Conservation (phyloP, 2,888 invertebrate genomes). For the Drosophila tanythrix region DNA sequence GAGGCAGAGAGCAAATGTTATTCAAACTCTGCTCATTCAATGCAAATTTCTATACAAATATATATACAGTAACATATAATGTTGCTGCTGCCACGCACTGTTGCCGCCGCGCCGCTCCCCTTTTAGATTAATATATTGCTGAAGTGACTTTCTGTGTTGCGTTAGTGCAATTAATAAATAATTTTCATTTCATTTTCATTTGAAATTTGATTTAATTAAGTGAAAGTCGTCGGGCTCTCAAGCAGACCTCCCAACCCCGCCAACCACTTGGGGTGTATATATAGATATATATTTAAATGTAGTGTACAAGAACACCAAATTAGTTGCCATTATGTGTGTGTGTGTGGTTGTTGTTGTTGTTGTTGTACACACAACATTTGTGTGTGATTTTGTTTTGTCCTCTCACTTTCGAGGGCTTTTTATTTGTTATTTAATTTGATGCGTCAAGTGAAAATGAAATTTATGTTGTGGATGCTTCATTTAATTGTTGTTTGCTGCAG, state of each 20-base stretch:
- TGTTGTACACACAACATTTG: constrained; percentile 16
- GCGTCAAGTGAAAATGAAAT: constrained; percentile 77
- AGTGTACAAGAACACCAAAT: constrained; percentile 69
- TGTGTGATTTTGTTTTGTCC: constrained; percentile 31
- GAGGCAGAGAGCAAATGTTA: constrained; percentile 46
- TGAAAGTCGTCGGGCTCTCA: constrained; percentile 58
- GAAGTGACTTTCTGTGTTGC: constrained; percentile 44
- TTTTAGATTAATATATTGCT: not conserved
- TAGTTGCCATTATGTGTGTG: constrained; percentile 62
- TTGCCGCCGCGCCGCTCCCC: not conserved
- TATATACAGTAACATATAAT: not conserved
- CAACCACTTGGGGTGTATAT: constrained; percentile 2
- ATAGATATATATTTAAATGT: constrained; percentile 12
- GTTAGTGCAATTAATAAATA: constrained; percentile 70
- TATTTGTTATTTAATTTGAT: constrained; percentile 73
- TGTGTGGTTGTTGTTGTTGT: constrained; percentile 19
- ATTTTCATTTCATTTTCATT: constrained; percentile 80
- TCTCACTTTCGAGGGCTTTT: constrained; percentile 32
- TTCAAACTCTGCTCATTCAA: constrained; percentile 50
- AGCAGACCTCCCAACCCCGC: not conserved
- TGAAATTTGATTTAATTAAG: constrained; percentile 76
- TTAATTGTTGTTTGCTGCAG: constrained; percentile 51
- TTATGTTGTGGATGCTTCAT: constrained; percentile 50
- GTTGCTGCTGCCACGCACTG: constrained; percentile 26
- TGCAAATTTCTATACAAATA: constrained; percentile 53